Evolutionary conservation across 2,888 invertebrate species (phyloP), one percentile per base, ranked within the genome.

Genomic region (Muscina levida): DNA sequence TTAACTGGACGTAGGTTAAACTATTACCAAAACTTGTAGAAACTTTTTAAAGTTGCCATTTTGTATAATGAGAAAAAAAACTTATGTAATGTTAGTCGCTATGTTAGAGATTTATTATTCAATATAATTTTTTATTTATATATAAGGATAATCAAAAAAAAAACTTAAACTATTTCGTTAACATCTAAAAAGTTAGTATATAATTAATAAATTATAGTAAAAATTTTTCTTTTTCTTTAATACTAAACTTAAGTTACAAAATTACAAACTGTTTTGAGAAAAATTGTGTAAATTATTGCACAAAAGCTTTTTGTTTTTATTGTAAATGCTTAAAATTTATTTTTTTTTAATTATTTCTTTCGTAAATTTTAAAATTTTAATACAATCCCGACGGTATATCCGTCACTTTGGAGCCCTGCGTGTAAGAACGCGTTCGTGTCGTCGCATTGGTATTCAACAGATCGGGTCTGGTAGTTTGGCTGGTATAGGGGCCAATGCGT

Each of bases 301-400:
- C 81, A 75, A 77, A 77, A 79, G 65, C 46, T 82, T 75, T 78
- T 53, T 46, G 17, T 51, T 15, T n/a, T 26, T n/a, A 56, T 44
- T 42, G 73, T 67, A 77, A 72, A 74, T 79, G 72, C 83, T 75
- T 68, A 66, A 53, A 42, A 67, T 70, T 39, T 31, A 53, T 17
- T 59, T n/a, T 31, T 19, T 13, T 37, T 31, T 6, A 53, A 10
- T 19, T 48, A 13, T 24, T n/a, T n/a, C n/a, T n/a, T n/a, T n/a
- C n/a, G n/a, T 13, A 17, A 77, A 17, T 70, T 26, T 46, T 44
- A 44, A n/a, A 31, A 1, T 13, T 19, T 90, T 86, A 95, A 91
- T 95, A 95, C 82, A 95, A 90, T 73, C 95, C 95, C 56, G 95
- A 95, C 82, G 94, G 94, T 90, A 94, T 92, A 87, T 95, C 95